Base-by-base conservation (phyloP, 2,113 vertebrate species). In the Brachirus orientalis region DNA sequence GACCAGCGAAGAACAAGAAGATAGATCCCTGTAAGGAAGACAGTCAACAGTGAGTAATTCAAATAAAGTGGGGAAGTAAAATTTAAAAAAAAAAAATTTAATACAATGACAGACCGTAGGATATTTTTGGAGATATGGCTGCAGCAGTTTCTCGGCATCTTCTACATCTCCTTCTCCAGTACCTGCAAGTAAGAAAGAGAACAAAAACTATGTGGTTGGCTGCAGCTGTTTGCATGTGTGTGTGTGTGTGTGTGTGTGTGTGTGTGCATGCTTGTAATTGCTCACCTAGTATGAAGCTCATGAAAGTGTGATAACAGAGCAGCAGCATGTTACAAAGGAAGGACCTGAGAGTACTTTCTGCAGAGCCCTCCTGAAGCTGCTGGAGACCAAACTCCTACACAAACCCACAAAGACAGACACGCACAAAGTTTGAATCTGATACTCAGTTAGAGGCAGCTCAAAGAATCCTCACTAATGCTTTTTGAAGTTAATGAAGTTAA, bases 241-340 rank as follows among this genome's bases (percentile, higher is more conserved):
- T 8, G 28, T 61, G 7, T 56, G 47, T 0, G 0, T 8, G 4
- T 8, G 16, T 11, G 45, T 53, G 9, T 63, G 17, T 48, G 38
- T 35, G 9, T 20, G 16, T 19, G n/a, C 33, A 20, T 43, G 44
- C 55, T 20, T 43, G 20, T 37, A 0, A 2, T 22, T 67, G 90
- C 94, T 92, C 89, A 98, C 98, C 97, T 20, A 99, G 88, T 86
- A 99, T 97, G 79, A 99, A 98, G 84, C 95, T 97, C 94, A 99
- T 96, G 94, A 99, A 99, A 45, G 97, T 99, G 91, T 99, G 96
- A 88, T 99, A 98, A 90, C 96, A 99, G 54, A 99, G 95, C 75
- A 99, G 93, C 77, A 99, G 91, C 95, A 99, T 95, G 90, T 95
- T 96, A 65, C 98, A 99, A 62, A 99, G 93, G 84, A 99, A 95